Base-by-base conservation (phyloP, 1,140 invertebrate species). In the Cephus cinctus region DNA sequence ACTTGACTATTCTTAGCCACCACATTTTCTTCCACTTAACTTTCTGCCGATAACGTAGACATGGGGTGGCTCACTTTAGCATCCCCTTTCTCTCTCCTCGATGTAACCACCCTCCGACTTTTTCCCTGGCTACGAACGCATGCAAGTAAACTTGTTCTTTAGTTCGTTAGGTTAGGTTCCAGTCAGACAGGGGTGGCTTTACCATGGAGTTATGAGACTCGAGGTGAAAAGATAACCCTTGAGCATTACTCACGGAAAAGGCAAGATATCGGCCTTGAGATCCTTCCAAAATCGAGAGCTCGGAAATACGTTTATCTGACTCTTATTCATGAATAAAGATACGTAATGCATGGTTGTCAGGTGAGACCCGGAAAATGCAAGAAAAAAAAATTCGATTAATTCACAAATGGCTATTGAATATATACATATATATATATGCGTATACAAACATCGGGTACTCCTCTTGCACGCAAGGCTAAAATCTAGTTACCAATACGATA, bases 11-110 rank as follows among this genome's bases (percentile, higher is more conserved):
- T 67, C 57, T 61, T 48, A 47, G 50, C 47, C 45, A 42, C 57
- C 59, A 61, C 67, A 75, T 73, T 71, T 75, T 73, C 71, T 73
- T 73, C 67, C 67, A 71, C 71, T 76, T 73, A 72, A 73, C 61
- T 73, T 69, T 57, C 57, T 45, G 41, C 59, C 57, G 69, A 71
- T 72, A 73, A 71, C 61, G 58, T n/a, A n/a, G n/a, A n/a, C n/a
- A n/a, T n/a, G n/a, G n/a, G n/a, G n/a, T n/a, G n/a, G n/a, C n/a
- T n/a, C n/a, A n/a, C n/a, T n/a, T n/a, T n/a, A n/a, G n/a, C n/a
- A n/a, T n/a, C n/a, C n/a, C n/a, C n/a, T n/a, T n/a, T n/a, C n/a
- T n/a, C n/a, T n/a, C n/a, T n/a, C n/a, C n/a, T n/a, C n/a, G n/a
- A n/a, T n/a, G n/a, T n/a, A n/a, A n/a, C n/a, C n/a, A n/a, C n/a